Conservation (phyloP, 1,140 invertebrate species). For the Pachyrhynchus sulphureomaculatus region DNA sequence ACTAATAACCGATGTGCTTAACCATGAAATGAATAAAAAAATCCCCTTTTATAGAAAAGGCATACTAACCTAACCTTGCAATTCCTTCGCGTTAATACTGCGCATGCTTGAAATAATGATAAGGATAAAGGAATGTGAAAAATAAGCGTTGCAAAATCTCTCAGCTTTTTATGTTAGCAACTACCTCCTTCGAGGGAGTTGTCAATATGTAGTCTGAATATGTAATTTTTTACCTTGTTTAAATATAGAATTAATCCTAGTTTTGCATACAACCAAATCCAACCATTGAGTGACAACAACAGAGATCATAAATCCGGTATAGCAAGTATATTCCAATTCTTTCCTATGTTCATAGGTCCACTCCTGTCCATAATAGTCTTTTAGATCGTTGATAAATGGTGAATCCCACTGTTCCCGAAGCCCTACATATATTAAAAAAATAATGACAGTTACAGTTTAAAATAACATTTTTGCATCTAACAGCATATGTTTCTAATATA, state of each 20-base stretch:
- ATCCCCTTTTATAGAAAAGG: too few species aligned
- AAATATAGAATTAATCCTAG: conserved; percentile 75
- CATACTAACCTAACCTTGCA: too few species aligned
- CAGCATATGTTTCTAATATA: too few species aligned
- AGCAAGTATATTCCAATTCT: conserved; percentile 76
- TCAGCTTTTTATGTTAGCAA: too few species aligned
- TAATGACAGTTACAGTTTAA: background rate
- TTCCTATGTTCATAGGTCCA: conserved; percentile 82
- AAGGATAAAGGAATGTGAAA: too few species aligned
- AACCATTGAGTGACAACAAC: conserved; percentile 87
- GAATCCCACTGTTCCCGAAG: conserved; percentile 78
- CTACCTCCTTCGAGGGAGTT: too few species aligned
- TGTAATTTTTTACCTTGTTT: conserved; percentile 84
- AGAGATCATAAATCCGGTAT: conserved; percentile 80
- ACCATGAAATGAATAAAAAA: too few species aligned
- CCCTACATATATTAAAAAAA: conserved; percentile 45
- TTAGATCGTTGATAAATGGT: conserved; percentile 64
- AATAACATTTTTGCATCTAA: conserved; percentile 7
- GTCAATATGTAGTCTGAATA: too few species aligned
- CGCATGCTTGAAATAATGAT: too few species aligned
- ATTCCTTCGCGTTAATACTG: too few species aligned
- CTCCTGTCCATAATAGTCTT: conserved; percentile 79
- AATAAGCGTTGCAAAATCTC: too few species aligned
- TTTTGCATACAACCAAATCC: conserved; percentile 85
- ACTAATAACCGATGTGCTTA: too few species aligned